A percentile compares a stretch with the other conserved stretches of the same genome.
Evolutionary conservation across 2,888 invertebrate genomes (phyloP).

Genomic region (Drosophila putrida): DNA sequence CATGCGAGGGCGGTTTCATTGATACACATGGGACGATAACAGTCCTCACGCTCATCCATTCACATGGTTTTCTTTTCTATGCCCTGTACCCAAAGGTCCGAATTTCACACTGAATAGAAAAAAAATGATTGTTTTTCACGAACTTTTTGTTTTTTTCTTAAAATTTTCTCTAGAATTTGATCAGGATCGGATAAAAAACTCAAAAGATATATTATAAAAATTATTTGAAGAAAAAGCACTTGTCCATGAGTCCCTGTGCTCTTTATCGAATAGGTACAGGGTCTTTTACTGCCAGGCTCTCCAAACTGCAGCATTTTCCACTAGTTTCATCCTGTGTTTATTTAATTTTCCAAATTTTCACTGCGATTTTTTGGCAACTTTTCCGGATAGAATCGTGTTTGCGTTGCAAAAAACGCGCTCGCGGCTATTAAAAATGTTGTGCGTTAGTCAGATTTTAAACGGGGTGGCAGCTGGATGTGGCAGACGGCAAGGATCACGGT

Average conservation of each 20-base stretch:
- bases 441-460: constrained; percentile 79
- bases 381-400: constrained; percentile 5
- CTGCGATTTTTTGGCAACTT: constrained; percentile 66
- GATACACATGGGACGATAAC: constrained; percentile 45
- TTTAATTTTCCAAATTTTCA: constrained; percentile 79
- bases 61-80: neutral
- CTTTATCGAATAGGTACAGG: neutral
- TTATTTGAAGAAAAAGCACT: too few relatives aligned
- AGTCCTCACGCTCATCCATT: neutral
- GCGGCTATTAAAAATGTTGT: constrained; percentile 75
- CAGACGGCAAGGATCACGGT: neutral
- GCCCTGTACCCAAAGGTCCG: neutral
- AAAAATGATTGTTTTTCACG: too few relatives aligned
- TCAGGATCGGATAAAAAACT: too few relatives aligned
- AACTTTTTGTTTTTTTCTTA: too few relatives aligned
- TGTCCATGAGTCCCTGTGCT: too few relatives aligned
- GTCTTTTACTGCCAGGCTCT: neutral
- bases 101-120: too few relatives aligned
- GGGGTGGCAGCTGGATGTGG: constrained; percentile 27
- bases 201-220: too few relatives aligned
- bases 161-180: too few relatives aligned
- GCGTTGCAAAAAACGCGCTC: constrained; percentile 65
- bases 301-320: neutral
- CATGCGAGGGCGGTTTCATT: constrained; percentile 57
- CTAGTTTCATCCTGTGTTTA: constrained; percentile 63